phyloP scores from a whole-genome alignment of 1,140 invertebrate species.

The Cydia strobilella region DNA sequence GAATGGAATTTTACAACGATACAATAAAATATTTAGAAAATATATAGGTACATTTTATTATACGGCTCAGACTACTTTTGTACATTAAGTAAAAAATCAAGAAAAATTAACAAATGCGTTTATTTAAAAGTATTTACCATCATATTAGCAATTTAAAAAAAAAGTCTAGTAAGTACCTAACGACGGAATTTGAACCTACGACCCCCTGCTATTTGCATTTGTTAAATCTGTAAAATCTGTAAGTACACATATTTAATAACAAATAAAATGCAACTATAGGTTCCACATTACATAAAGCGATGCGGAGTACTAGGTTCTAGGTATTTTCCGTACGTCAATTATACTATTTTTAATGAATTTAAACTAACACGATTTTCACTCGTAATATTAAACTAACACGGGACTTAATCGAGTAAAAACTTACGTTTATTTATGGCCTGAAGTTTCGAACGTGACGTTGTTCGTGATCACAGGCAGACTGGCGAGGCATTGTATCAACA shows the following conservation, averaged over 20 bases:
- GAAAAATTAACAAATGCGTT: background rate
- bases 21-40: too few relatives aligned
- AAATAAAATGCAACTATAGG: background rate
- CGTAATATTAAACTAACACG: too few relatives aligned
- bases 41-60: background rate
- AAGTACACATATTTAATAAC: background rate
- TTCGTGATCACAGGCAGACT: too few relatives aligned
- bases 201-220: background rate
- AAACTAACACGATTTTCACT: too few relatives aligned
- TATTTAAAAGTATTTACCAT: background rate
- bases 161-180: slow-evolving; percentile 5
- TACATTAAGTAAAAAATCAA: background rate
- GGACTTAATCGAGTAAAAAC: too few relatives aligned
- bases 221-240: background rate
- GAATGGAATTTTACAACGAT: too few relatives aligned
- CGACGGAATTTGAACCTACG: background rate
- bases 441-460: too few relatives aligned
- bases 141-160: background rate
- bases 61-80: background rate
- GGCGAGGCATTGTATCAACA: too few relatives aligned
- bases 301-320: too few relatives aligned
- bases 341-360: too few relatives aligned
- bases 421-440: too few relatives aligned
- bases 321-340: too few relatives aligned
- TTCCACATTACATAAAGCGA: background rate